A percentile compares a stretch with the other conserved stretches of the same genome.
Conservation (phyloP, 2,888 invertebrate genomes). For the Heliconius sara region DNA sequence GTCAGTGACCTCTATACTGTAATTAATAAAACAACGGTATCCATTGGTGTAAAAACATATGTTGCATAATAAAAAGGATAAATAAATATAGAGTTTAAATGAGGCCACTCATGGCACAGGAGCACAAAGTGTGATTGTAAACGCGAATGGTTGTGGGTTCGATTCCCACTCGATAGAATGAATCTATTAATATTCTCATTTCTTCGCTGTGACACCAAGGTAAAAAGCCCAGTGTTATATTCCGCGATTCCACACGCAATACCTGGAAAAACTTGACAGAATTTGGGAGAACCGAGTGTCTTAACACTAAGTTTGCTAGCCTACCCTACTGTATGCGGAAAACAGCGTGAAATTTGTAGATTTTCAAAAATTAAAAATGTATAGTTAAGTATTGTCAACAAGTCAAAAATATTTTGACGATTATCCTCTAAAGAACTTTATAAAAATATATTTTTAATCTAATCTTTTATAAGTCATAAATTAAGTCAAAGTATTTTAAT, state of each 20-base stretch:
- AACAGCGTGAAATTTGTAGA: not conserved
- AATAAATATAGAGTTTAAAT: no score
- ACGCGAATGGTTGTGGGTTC: no score
- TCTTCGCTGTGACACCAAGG: no score
- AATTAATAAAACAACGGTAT: conserved; percentile 77
- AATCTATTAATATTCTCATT: no score
- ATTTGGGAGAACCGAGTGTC: no score
- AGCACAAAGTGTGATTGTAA: no score
- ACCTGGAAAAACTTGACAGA: not conserved
- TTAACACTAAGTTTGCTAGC: no score
- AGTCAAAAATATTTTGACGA: not conserved
- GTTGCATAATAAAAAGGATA: no score
- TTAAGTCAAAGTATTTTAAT: conserved; percentile 26
- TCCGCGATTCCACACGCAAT: conserved; percentile 18
- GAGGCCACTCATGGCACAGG: no score
- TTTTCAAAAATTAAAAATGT: not conserved
- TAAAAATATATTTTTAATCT: not conserved
- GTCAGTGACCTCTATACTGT: conserved; percentile 70
- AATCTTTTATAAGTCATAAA: conserved; percentile 8
- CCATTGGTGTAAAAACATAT: conserved; percentile 38
- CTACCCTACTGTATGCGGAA: no score
- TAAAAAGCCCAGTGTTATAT: no score
- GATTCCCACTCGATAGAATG: no score
- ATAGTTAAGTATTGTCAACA: not conserved
- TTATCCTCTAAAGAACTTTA: not conserved